phyloP scores from a whole-genome alignment of 2,888 invertebrate species.

The Plebejus melissa region DNA sequence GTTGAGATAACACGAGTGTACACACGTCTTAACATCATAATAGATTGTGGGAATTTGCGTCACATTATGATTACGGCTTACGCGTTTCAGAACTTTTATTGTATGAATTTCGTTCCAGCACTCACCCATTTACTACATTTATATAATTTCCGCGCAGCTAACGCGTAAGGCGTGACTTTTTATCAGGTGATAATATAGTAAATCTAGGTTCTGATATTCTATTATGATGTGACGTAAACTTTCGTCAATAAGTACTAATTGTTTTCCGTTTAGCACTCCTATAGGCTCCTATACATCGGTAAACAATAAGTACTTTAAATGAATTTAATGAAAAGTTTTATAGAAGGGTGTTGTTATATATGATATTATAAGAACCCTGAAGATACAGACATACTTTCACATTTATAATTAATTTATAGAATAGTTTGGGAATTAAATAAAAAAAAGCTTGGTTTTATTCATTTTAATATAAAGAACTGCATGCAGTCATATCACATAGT shows the following conservation, averaged over 20 bases:
- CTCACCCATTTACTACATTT: background rate
- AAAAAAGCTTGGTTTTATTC: background rate
- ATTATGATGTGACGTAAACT: too few species aligned
- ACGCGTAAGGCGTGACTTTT: slow-evolving; percentile 1
- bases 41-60: background rate
- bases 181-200: background rate
- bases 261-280: too few species aligned
- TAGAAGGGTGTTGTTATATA: too few species aligned
- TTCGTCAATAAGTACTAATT: too few species aligned
- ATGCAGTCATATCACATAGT: slow-evolving; percentile 13
- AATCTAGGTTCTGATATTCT: background rate
- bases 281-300: too few species aligned
- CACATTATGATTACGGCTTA: slow-evolving; percentile 10
- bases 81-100: slow-evolving; percentile 16
- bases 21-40: background rate
- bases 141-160: slow-evolving; percentile 5
- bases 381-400: background rate
- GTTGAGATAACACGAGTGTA: background rate
- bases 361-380: too few species aligned
- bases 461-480: slow-evolving; percentile 22
- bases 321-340: too few species aligned
- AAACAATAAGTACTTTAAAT: too few species aligned
- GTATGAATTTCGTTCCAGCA: slow-evolving; percentile 18
- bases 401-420: background rate
- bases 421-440: background rate